Evolutionary conservation across 2,888 invertebrate species (phyloP), one percentile per base, ranked within the genome.

Genomic region (Gymnocheta viridis): DNA sequence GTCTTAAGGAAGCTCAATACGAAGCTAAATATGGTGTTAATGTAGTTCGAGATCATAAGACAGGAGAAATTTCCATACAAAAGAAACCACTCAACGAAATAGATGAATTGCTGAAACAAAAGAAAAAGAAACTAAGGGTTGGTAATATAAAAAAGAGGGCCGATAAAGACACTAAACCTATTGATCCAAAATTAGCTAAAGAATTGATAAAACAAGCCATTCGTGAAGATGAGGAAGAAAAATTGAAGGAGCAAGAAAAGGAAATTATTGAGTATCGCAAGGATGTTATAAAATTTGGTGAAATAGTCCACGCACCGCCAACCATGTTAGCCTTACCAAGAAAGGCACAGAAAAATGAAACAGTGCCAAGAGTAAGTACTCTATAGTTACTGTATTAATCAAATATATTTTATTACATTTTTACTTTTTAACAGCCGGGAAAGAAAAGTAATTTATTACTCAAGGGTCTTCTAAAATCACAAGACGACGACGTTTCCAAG

Each of bases 261-360:
- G 77, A 84, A 77, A 86, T 89, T 2, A 92, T 93, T 44, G 94
- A 94, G 67, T 94, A 94, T 88, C 92, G 91, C 82, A 93, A 92
- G 87, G 97, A 97, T 91, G 92, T 93, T 60, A 93, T 97, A 24
- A 90, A 93, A 88, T 97, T 97, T 92, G 96, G 96, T 0, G 96
- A 96, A 89, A 93, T 95, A 66, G 94, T 93, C 2, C 95, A 95
- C 91, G 95, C 94, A 67, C 96, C 97, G 74, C 96, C 97, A 38
- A 91, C 93, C 69, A 92, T 96, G 47, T 92, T 90, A 49, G 89
- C 92, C 3, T 89, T 91, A 66, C 94, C 95, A 1, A 92, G 92
- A 76, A 93, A 93, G 87, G 93, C 93, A 51, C 87, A 89, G 60
- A 92, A 91, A 69, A 88, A 87, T 62, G 91, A 90, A 78, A 91